Evolutionary conservation across 2,113 vertebrate species (phyloP).

Genomic region (Aphyosemion australe): DNA sequence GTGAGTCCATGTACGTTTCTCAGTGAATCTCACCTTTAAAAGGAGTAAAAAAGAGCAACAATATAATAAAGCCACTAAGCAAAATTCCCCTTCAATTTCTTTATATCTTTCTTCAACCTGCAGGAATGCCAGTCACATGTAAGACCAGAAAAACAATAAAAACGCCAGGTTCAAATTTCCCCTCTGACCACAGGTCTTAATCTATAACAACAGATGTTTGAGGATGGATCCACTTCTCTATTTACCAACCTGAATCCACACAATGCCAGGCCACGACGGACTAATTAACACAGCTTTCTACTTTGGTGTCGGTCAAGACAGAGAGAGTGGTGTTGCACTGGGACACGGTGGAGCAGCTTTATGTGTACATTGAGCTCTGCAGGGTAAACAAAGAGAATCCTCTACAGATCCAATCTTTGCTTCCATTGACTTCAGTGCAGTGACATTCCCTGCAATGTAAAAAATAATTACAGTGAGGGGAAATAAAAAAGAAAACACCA

Average conservation of each 20-base stretch:
- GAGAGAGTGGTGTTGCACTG: constrained; percentile 18
- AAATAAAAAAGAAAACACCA: constrained; percentile 4
- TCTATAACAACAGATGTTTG: constrained; percentile 40
- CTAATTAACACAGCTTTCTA: constrained; percentile 67
- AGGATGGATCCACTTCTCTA: constrained; percentile 51
- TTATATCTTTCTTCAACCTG: constrained; percentile 25
- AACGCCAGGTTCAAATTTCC: constrained; percentile 29
- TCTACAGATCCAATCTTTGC: constrained; percentile 18
- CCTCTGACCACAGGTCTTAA: constrained; percentile 47
- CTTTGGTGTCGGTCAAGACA: constrained; percentile 59
- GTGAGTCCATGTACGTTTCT: too few relatives aligned
- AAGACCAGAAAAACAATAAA: constrained; percentile 12
- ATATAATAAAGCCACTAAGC: constrained; percentile 19
- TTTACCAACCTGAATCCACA: constrained; percentile 49
- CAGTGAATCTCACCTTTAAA: too few relatives aligned
- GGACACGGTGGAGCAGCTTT: constrained; percentile 33
- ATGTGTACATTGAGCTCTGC: constrained; percentile 48
- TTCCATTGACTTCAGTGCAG: constrained; percentile 2
- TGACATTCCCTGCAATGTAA: constrained; percentile 9
- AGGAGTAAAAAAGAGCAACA: too few relatives aligned
- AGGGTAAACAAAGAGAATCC: constrained; percentile 46
- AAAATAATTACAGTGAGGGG: constrained; percentile 20
- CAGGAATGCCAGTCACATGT: constrained; percentile 40
- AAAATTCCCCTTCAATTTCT: constrained; percentile 23
- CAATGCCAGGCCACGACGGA: constrained; percentile 49